These are phyloP conservation scores for Sebastes nivosus DNA, from an alignment of 2,797 vertebrate genomes.

Conservation along the genomic window DNA sequence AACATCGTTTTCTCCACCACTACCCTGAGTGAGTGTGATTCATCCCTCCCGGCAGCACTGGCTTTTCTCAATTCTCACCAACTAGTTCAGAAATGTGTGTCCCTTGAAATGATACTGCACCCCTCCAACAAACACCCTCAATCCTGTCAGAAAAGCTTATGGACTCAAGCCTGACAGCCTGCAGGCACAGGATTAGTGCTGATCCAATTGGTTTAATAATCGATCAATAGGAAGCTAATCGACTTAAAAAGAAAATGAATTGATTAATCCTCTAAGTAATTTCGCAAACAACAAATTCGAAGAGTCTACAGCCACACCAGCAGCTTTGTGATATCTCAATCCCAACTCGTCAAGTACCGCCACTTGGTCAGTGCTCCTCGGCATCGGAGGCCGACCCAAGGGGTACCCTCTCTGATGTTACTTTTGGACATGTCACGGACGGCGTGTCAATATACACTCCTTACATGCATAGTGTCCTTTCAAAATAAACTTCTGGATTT, in stretches of 20 bases:
- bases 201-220: conserved; percentile 10
- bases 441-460: too few relatives aligned
- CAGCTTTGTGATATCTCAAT: background rate
- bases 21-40: conserved; percentile 44
- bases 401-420: too few relatives aligned
- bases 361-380: too few relatives aligned
- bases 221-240: conserved; percentile 32
- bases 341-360: too few relatives aligned
- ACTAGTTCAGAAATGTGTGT: conserved; percentile 42
- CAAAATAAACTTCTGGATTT: too few relatives aligned
- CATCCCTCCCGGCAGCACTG: conserved; percentile 31
- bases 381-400: too few relatives aligned
- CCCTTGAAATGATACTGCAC: conserved; percentile 38
- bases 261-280: conserved; percentile 14
- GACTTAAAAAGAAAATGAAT: conserved; percentile 18
- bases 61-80: conserved; percentile 48
- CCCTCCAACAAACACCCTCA: conserved; percentile 25
- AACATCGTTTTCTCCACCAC: conserved; percentile 67
- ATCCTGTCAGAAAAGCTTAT: conserved; percentile 47
- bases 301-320: background rate
- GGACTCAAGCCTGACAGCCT: conserved; percentile 29
- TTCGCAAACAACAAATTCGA: background rate
- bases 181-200: conserved; percentile 32
- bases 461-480: too few relatives aligned
- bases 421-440: too few relatives aligned